These are phyloP conservation scores for Drosophila guanche DNA, from an alignment of 1,140 invertebrate species.

Conservation along the genomic window DNA sequence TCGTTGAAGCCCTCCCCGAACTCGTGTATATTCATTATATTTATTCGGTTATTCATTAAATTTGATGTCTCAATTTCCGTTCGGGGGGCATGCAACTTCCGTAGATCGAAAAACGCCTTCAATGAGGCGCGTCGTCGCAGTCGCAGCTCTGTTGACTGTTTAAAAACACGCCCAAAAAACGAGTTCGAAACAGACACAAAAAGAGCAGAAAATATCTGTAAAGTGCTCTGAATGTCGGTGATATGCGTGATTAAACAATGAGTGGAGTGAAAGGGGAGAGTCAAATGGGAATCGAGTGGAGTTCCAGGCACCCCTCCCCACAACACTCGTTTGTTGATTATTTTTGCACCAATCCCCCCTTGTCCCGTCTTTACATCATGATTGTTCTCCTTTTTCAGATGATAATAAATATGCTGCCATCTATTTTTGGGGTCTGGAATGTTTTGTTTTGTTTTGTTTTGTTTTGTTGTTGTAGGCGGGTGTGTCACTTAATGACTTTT, in stretches of 20 bases:
- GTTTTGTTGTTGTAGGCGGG: slow-evolving; percentile 37
- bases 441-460: neutral
- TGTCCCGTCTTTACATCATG: slow-evolving; percentile 20
- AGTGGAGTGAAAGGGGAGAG: neutral
- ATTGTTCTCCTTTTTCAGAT: slow-evolving; percentile 52
- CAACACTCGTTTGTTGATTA: slow-evolving; percentile 1
- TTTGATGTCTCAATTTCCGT: slow-evolving; percentile 79
- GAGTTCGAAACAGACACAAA: slow-evolving; percentile 28
- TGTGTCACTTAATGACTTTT: slow-evolving; percentile 76
- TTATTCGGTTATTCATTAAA: slow-evolving; percentile 58
- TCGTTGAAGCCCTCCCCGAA: too few species aligned
- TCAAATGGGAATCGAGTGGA: too few species aligned
- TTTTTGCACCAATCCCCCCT: slow-evolving; percentile 38
- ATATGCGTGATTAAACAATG: slow-evolving; percentile 73
- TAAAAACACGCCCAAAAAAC: slow-evolving; percentile 45
- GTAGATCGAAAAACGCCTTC: slow-evolving; percentile 45
- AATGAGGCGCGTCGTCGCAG: slow-evolving; percentile 47
- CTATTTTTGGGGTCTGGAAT: slow-evolving; percentile 44
- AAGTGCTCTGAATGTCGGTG: slow-evolving; percentile 43
- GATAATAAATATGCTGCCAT: slow-evolving; percentile 74
- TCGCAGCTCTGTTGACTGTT: too few species aligned
- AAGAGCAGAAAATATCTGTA: slow-evolving; percentile 22
- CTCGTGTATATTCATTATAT: slow-evolving; percentile 31
- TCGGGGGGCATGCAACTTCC: slow-evolving; percentile 57
- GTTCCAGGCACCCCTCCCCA: neutral